Evolutionary conservation across 2,888 invertebrate genomes (phyloP).

Genomic region (Calameuta idolon): DNA sequence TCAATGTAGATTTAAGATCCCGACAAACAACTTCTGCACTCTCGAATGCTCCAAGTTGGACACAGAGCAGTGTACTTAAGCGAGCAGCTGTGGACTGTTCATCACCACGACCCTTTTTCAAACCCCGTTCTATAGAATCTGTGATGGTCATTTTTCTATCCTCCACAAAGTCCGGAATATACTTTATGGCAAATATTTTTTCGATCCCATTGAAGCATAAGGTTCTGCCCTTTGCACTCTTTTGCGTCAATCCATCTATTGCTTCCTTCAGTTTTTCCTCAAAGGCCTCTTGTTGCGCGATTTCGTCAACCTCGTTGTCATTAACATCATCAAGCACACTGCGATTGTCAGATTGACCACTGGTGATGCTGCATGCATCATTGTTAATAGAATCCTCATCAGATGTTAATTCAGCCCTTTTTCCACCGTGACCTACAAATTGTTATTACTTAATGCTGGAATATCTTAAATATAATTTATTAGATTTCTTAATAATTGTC

Average conservation of each 20-base stretch:
- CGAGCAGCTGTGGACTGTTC: conserved; percentile 88
- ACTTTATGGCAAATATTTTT: conserved; percentile 82
- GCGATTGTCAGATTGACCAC: conserved; percentile 81
- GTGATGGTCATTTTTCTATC: conserved; percentile 83
- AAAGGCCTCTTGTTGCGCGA: conserved; percentile 77
- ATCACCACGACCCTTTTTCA: conserved; percentile 85
- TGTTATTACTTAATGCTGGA: not conserved
- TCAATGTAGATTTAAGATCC: conserved; percentile 79
- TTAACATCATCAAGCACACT: conserved; percentile 74
- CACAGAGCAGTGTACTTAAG: conserved; percentile 82
- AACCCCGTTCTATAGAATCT: conserved; percentile 83
- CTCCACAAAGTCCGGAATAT: conserved; percentile 80
- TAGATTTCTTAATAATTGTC: not conserved
- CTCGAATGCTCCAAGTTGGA: conserved; percentile 79
- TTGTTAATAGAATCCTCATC: conserved; percentile 80
- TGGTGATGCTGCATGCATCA: conserved; percentile 86
- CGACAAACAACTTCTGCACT: conserved; percentile 76
- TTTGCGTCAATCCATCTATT: conserved; percentile 89
- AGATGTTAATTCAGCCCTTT: conserved; percentile 74
- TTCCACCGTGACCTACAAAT: conserved; percentile 55
- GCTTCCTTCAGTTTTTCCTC: conserved; percentile 91
- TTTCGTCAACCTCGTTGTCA: conserved; percentile 71
- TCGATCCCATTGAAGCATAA: conserved; percentile 78
- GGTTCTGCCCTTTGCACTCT: conserved; percentile 86
- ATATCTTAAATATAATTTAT: not conserved